These are phyloP conservation scores for Craseonycteris thonglongyai DNA, from an alignment of 2,113 vertebrate genomes.

Conservation along the genomic window DNA sequence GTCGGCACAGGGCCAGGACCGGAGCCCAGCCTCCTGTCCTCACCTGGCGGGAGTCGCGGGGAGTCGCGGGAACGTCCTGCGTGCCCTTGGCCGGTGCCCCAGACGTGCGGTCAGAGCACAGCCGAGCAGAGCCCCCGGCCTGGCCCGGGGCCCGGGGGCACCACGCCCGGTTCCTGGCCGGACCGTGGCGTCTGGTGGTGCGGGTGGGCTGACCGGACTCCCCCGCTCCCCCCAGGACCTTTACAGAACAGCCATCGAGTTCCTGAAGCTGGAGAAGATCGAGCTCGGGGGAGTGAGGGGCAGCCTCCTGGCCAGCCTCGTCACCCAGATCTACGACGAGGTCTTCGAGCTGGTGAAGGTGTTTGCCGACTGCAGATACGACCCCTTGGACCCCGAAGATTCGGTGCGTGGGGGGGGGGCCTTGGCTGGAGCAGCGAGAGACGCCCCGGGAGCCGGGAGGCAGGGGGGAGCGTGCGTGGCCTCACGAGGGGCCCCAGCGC, in stretches of 20 bases:
- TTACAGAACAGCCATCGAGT: constrained; percentile 71
- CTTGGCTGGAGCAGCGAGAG: accelerated
- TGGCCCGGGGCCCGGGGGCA: accelerated
- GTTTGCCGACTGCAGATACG: constrained; percentile 77
- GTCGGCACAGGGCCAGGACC: accelerated
- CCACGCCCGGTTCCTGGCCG: accelerated
- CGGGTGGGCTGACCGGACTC: accelerated
- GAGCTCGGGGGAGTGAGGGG: constrained; percentile 79
- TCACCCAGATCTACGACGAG: constrained; percentile 77
- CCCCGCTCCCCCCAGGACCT: constrained; percentile 68
- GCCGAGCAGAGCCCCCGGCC: accelerated
- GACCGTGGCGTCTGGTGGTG: accelerated
- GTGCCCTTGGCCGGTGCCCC: not conserved
- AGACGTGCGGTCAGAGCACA: accelerated
- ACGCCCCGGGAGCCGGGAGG: not conserved
- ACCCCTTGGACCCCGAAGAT: constrained; percentile 79
- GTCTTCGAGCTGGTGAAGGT: constrained; percentile 76
- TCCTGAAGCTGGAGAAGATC: constrained; percentile 80
- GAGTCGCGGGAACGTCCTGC: too few relatives aligned
- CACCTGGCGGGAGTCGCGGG: too few relatives aligned
- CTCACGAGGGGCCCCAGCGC: accelerated
- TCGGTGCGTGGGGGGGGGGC: constrained; percentile 61
- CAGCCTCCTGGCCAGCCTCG: constrained; percentile 59
- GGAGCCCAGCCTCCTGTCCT: not conserved
- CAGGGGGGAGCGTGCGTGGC: accelerated